These are phyloP conservation scores for Tetramorium simillimum DNA, from an alignment of 1,140 invertebrate genomes.

Conservation along the genomic window DNA sequence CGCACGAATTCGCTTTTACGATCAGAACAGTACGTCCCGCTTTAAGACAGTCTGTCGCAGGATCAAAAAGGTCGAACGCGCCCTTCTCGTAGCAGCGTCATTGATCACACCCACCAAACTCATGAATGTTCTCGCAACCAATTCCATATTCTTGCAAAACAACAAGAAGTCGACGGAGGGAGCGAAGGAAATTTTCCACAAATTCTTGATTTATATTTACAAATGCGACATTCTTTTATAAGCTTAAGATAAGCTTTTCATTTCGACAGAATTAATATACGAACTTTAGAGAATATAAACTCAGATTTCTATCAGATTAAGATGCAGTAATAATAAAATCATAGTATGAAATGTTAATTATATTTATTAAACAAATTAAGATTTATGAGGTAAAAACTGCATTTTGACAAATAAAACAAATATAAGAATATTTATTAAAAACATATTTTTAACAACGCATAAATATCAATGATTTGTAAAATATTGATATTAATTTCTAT, in stretches of 20 bases:
- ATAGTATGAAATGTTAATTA: background rate
- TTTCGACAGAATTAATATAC: background rate
- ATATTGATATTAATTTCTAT: background rate
- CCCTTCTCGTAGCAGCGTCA: background rate
- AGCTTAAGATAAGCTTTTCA: background rate
- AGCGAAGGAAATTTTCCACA: background rate
- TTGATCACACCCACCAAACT: background rate
- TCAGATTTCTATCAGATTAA: background rate
- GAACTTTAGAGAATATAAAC: background rate
- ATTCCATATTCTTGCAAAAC: background rate
- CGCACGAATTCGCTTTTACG: background rate
- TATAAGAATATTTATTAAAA: constrained; percentile 1
- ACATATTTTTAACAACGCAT: background rate
- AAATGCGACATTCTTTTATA: background rate
- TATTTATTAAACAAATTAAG: background rate
- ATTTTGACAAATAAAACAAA: background rate
- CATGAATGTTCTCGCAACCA: background rate
- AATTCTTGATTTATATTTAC: background rate
- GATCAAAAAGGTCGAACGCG: background rate
- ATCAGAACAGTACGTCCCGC: background rate
- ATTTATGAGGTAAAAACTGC: background rate
- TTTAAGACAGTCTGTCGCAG: background rate
- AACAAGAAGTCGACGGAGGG: background rate
- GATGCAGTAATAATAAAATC: background rate
- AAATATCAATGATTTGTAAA: background rate